These are phyloP conservation scores for Bombylius discolor DNA, from an alignment of 2,888 invertebrate genomes.

Conservation along the genomic window DNA sequence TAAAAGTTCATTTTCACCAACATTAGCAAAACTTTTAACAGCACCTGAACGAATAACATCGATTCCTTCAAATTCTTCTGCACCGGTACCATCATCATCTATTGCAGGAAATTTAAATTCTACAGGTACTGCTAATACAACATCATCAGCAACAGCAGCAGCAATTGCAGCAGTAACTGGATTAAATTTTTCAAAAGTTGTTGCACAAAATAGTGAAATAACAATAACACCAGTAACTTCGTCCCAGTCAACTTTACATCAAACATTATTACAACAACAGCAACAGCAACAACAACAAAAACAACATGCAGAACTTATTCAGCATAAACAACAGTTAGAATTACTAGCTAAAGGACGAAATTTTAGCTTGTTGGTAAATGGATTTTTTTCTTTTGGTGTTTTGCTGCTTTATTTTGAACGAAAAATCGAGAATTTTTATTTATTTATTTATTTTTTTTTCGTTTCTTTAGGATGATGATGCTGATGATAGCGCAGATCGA, in stretches of 20 bases:
- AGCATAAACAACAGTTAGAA: constrained; percentile 5
- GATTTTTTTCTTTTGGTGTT: constrained; percentile 12
- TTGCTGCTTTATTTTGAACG: background rate
- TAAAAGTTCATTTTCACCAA: constrained; percentile 45
- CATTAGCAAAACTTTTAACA: constrained; percentile 65
- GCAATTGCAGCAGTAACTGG: constrained; percentile 10
- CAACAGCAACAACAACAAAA: constrained; percentile 12
- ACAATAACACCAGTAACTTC: constrained; percentile 44
- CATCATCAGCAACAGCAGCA: constrained; percentile 7
- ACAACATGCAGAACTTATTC: constrained; percentile 4
- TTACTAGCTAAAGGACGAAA: constrained; percentile 9
- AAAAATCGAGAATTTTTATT: background rate
- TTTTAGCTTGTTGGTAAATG: constrained; percentile 7
- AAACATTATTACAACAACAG: constrained; percentile 17
- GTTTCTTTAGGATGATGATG: constrained; percentile 39
- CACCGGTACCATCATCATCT: background rate
- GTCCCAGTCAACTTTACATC: constrained; percentile 12
- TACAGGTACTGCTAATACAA: background rate
- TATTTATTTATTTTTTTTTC: constrained; percentile 3
- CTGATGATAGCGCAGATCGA: constrained; percentile 51
- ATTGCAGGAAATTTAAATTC: background rate
- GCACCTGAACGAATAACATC: constrained; percentile 41
- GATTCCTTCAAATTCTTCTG: constrained; percentile 1
- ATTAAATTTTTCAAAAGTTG: constrained; percentile 33
- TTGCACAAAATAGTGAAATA: constrained; percentile 42